Evolutionary conservation across 1,140 invertebrate species (phyloP), one percentile per base, ranked within the genome.

Genomic region (Drosophila kurseongensis): DNA sequence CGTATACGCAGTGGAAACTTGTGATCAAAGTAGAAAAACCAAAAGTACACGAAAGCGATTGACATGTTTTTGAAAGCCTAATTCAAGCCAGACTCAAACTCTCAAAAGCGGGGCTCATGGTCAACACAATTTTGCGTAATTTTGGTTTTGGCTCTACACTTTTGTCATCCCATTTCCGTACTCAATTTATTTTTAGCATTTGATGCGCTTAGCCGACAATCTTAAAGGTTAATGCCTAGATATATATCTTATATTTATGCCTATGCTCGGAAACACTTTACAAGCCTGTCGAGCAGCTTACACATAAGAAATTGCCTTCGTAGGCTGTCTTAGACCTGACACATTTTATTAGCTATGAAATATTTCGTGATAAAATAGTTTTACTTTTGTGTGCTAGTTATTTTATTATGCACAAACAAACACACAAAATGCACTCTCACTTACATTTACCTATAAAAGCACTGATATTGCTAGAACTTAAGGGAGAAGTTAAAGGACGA

Each of bases 21-120:
- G 80, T 75, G 69, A 76, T 38, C 56, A 44, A 78, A 65, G 65
- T 40, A n/a, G 14, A 18, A 44, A 61, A 88, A 86, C 84, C 83
- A 86, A 89, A 88, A 89, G 83, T 83, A 71, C 66, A 66, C 79
- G 44, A 73, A 77, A 55, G 16, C 61, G 51, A 63, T 52, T 89
- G 84, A 88, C 83, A 55, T 73, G 59, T 69, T 86, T 86, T 83
- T 79, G 83, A 82, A 86, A 86, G 68, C 60, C 84, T 84, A 80
- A 62, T 84, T 77, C 62, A 63, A 62, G 65, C 40, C 18, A 76
- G 59, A 59, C 62, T 62, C 59, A 65, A 74, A 76, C 83, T 79
- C 77, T 76, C 83, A 88, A 89, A 88, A 86, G 59, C 48, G 83
- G 83, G 83, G 83, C 83, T 86, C 83, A 69, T 65, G 67, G 79